Base-by-base conservation (phyloP, 2,113 vertebrate genomes). In the Ascaphus truei region DNA sequence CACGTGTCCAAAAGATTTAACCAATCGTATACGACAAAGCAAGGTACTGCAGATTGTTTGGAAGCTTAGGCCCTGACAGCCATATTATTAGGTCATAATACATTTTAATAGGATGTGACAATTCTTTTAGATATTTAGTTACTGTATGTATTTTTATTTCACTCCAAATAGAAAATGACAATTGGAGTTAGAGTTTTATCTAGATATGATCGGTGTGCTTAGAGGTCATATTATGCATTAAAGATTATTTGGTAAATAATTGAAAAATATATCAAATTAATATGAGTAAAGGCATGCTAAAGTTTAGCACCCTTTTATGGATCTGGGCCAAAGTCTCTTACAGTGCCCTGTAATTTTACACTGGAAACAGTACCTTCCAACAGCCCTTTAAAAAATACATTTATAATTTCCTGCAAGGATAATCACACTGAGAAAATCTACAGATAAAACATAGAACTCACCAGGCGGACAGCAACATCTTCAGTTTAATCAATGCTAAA, bases 1-100 rank as follows among this genome's bases (percentile, higher is more conserved):
- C 50, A 53, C 50, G 27, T 41, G 50, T 55, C 62, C 47, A 64
- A 20, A 41, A 55, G 62, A 65, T 55, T 65, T 65, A 65, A 55
- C 62, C 36, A 33, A 65, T 36, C 10, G 15, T 15, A 65, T 41
- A 55, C 50, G 53, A 52, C 47, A 55, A 51, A 55, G 62, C 5
- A 64, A 34, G 27, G 23, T 52, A n/a, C n/a, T n/a, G n/a, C n/a
- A 37, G 33, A 51, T 26, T 51, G 13, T 39, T 47, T 53, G 7
- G 16, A 47, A 13, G n/a, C 20, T 13, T 41, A 22, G 27, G 36
- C 3, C 29, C 22, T 23, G 29, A 37, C 13, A 51, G 20, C 27
- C 15, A 22, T 37, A 34, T n/a, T 63, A 63, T 22, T 15, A 55
- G 25, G 34, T 6, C 34, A 55, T 65, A 41, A 53, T 53, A 5